Evolutionary conservation across 1,140 invertebrate species (phyloP), one percentile per base, ranked within the genome.

Genomic region (Eriocheir sinensis): DNA sequence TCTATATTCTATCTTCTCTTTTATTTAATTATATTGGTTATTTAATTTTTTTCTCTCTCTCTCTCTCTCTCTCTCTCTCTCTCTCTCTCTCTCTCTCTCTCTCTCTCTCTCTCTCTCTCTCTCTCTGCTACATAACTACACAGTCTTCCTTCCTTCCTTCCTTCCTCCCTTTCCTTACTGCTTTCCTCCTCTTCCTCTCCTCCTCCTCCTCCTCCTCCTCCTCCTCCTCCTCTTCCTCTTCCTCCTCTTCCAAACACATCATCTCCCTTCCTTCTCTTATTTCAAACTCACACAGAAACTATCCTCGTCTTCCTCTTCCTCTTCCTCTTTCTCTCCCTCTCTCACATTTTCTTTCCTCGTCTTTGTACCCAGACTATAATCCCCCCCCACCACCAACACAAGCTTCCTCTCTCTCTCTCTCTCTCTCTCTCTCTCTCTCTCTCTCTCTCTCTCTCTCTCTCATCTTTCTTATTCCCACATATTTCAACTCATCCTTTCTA

Each of bases 361-460:
- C 48, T 9, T 53, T 53, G 48, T 12, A 17, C 21, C 48, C n/a
- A n/a, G n/a, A n/a, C 60, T 72, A 34, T 8, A 38, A 38, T 4
- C 80, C 80, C 1, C 30, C 12, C 80, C 12, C 80, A 27, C 27
- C 36, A 1, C 30, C 1, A n/a, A 27, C 36, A 27, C 80, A 30
- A 34, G 30, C 30, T 15, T 4, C 27, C 27, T 15, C 4, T 12
- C 30, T 34, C 30, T 83, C 30, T 32, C n/a, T 83, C 30, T n/a
- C 12, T 38, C 30, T 27, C 12, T 83, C 12, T 9, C 88, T 44
- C 88, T 40, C 34, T 48, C 38, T 40, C 88, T 4, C 21, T 44
- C 40, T 41, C 38, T 41, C 38, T 89, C 88, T 89, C 2, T 89
- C 40, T 15, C 40, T 90, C 15, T 53, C 88, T 48, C 85, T 90